Evolutionary conservation across 2,888 invertebrate genomes (phyloP), one percentile per base, ranked within the genome.

Genomic region (Vannuccia rotundouncinata): DNA sequence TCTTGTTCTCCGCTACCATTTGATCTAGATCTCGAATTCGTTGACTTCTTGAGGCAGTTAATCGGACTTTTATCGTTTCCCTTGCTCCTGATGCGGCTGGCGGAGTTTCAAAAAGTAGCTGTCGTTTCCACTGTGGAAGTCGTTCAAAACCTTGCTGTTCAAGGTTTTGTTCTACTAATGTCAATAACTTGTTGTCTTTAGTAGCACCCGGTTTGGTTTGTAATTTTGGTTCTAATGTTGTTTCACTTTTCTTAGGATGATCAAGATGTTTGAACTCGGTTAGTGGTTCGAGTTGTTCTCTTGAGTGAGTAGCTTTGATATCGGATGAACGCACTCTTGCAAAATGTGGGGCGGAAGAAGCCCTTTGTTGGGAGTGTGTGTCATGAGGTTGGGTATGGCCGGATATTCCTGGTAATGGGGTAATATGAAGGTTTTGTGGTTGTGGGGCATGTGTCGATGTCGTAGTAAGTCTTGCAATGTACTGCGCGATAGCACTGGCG

Each of bases 51-150:
- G 75, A 75, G n/a, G 30, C 22, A 22, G 75, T 30, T 30, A 75
- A 27, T 29, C 75, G 22, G 25, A 75, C 75, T 29, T 30, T 29
- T 22, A 30, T 30, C 22, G 75, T 29, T 30, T 75, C 75, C 29
- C 28, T 29, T 22, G n/a, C 22, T 22, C 29, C 75, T 1, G 29
- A 29, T 22, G 30, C 22, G n/a, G 25, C 75, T 22, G 75, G 75
- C 1, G 75, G 75, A 29, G 75, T 27, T 30, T 75, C 75, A 13
- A 29, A 75, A 5, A 29, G 75, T 22, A 75, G 28, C 28, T 75
- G 75, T 30, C 75, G 22, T 30, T 75, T 75, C 75, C 75, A 75
- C n/a, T 75, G 75, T 1, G 75, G 75, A 22, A 75, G 22, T 45
- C 45, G 45, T 17, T 45, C 45, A 17, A 45, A 45, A 17, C 45